Evolutionary conservation across 2,888 invertebrate genomes (phyloP), one percentile per base, ranked within the genome.

Genomic region (Leptura quadrifasciata): DNA sequence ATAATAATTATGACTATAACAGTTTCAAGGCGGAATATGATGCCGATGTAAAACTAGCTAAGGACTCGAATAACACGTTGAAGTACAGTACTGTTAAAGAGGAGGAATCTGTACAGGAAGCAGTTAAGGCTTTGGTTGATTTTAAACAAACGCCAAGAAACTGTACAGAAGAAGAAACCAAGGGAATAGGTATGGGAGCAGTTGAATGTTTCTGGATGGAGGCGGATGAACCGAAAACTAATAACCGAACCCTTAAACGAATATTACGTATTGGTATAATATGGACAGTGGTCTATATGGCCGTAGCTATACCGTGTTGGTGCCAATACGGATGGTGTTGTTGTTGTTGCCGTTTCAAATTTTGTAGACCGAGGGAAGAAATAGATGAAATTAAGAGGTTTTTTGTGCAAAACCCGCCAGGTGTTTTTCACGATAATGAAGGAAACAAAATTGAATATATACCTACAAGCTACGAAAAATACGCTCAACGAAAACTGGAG

Each of bases 301-400:
- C 87, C 27, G 87, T 91, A 70, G 91, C 90, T 5, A 85, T 91
- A 65, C 90, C 90, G 0, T 88, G 89, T 67, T 91, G 91, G 91
- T 91, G 91, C 81, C 89, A 89, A 68, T 89, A 87, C 87, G 91
- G 91, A 90, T 93, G 93, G 92, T 93, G 93, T 80, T 93, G 91
- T 74, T 91, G 91, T 76, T 91, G 90, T 80, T 91, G 87, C 74
- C 86, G 89, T 79, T 93, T 93, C 80, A 91, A 91, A 80, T 89
- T 91, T 79, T 93, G 92, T 82, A 91, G 90, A 78, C 93, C 93
- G 0, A 86, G 85, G 17, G 86, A 90, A 83, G 89, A 90, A 69
- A 93, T 93, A 76, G 88, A 90, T 52, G 88, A 90, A 77, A 91
- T 92, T 0, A 93, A 92, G 83, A 88, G 86, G 77, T 93, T 92